Base-by-base conservation (phyloP, 2,797 vertebrate species). In the Pagetopsis macropterus region DNA sequence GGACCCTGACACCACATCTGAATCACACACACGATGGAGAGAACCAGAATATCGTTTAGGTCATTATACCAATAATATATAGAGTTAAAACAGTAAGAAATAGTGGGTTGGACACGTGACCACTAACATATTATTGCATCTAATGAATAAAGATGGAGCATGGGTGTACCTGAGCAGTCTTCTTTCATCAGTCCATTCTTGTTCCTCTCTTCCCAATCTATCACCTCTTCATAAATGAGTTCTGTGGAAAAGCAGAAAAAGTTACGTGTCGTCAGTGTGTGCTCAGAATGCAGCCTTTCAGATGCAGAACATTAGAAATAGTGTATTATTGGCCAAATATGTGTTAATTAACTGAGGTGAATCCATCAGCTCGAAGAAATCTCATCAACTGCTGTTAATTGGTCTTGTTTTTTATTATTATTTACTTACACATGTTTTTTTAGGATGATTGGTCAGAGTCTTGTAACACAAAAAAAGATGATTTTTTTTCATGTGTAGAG, bases 191-290 rank as follows among this genome's bases (percentile, higher is more conserved):
- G 94, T 66, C 98, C 98, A 60, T 99, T 99, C 92, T 98, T 97
- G 93, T 95, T 98, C 87, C 97, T 96, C 92, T 98, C 97, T 91
- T 99, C 97, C 98, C 98, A 99, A 86, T 98, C 97, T 85, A 98
- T 97, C 85, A 99, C 96, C 93, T 99, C 97, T 90, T 98, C 97
- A 94, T 99, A 99, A 93, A 99, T 99, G 64, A 99, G 94, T 85
- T 98, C 98, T 99, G 91, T 40, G 51, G 14, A 65, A 49, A 31
- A 69, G 67, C 17, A 79, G 27, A 54, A 44, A 11, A 61, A 37
- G 33, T 5, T 8, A 10, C 5, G 23, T 11, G 33, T 1, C 0
- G 5, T 56, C 1, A 55, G 9, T 21, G 27, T 8, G 5, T 31
- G 14, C 15, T 56, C 9, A 14, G 1, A n/a, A 27, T n/a, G 8